Conservation (phyloP, 2,888 invertebrate genomes). For the Papilio protenor region DNA sequence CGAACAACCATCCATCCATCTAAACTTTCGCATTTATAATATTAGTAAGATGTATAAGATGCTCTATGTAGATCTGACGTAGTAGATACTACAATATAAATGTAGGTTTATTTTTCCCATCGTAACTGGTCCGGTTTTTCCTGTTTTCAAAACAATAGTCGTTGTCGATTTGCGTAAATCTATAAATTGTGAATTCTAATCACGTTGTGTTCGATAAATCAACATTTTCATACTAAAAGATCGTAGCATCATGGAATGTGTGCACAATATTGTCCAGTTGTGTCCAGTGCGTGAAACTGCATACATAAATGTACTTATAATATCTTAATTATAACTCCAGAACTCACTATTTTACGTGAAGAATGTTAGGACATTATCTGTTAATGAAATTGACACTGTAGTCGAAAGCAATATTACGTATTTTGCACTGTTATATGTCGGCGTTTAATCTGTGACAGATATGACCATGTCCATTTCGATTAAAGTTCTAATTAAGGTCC, state of each 20-base stretch:
- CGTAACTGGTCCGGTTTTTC: background rate
- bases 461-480: too few relatives aligned
- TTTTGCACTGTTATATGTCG: too few relatives aligned
- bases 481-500: too few relatives aligned
- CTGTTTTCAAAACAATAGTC: slow-evolving; percentile 3
- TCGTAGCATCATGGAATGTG: background rate
- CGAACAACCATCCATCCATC: too few relatives aligned
- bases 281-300: background rate
- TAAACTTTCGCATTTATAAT: too few relatives aligned
- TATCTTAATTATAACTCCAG: background rate
- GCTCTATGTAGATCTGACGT: background rate
- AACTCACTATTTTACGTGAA: too few relatives aligned
- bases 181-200: background rate
- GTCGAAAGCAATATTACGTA: too few relatives aligned
- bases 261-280: background rate
- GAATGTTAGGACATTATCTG: too few relatives aligned
- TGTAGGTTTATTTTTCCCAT: slow-evolving; percentile 3
- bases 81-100: background rate
- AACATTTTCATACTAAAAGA: background rate
- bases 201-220: background rate
- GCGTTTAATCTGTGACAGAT: too few relatives aligned
- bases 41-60: background rate
- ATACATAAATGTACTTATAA: too few relatives aligned
- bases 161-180: background rate
- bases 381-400: too few relatives aligned